Percentiles rank a stretch among this genome's conserved stretches.
phyloP scores from a whole-genome alignment of 1,140 invertebrate genomes.

The Adelges cooleyi region DNA sequence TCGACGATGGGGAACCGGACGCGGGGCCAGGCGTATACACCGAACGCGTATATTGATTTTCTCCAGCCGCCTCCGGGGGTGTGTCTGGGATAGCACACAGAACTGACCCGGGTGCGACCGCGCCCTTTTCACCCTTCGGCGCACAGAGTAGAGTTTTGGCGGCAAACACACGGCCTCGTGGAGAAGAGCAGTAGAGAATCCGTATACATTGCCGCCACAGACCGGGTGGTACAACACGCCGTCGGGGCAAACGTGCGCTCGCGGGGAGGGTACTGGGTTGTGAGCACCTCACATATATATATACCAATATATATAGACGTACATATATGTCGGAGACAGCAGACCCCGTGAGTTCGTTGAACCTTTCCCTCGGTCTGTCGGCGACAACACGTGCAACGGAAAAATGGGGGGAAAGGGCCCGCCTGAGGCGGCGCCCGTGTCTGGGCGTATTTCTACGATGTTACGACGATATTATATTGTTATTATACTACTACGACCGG shows the following conservation, averaged over 20 bases:
- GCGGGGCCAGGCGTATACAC: not conserved
- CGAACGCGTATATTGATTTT: slow-evolving; percentile 17
- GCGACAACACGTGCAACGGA: not conserved
- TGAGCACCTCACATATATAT: no score
- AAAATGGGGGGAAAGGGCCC: not conserved
- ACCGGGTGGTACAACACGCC: not conserved
- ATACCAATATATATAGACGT: no score
- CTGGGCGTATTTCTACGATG: not conserved
- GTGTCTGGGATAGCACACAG: slow-evolving; percentile 1
- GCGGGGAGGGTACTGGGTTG: not conserved
- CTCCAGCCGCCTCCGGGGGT: not conserved
- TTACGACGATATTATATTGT: no score
- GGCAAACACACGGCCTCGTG: slow-evolving; percentile 9
- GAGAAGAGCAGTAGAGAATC: not conserved
- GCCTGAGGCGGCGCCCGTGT: not conserved
- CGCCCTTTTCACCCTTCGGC: slow-evolving; percentile 23
- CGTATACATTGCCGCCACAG: not conserved
- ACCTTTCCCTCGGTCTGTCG: slow-evolving; percentile 15
- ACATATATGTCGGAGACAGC: not conserved
- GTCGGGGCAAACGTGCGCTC: not conserved
- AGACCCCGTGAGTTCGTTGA: slow-evolving; percentile 6
- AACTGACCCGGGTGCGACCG: slow-evolving; percentile 19
- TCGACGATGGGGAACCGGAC: no score
- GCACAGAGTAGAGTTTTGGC: not conserved
- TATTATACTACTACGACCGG: no score